These are phyloP conservation scores for Caenorhabditis remanei DNA, from an alignment of 1,140 invertebrate genomes.

Conservation along the genomic window DNA sequence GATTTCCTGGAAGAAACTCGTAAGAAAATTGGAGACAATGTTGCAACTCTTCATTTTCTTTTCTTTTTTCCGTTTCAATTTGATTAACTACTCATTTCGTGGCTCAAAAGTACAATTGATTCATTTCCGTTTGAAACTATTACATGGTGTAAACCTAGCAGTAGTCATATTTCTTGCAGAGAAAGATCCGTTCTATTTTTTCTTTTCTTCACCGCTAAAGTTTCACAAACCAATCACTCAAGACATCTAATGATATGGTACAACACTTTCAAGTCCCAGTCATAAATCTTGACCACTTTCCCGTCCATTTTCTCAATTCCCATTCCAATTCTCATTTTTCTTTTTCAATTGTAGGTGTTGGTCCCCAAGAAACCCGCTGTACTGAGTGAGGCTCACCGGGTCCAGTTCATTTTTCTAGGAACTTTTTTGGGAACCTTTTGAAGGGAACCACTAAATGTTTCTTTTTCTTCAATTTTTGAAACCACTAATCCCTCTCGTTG, in stretches of 20 bases:
- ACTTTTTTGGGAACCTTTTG: neutral
- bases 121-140: constrained; percentile 10
- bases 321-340: constrained; percentile 41
- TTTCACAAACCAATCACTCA: neutral
- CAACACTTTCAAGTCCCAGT: neutral
- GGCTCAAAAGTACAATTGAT: constrained; percentile 20
- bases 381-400: neutral
- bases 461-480: neutral
- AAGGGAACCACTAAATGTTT: constrained; percentile 2
- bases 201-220: neutral
- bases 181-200: neutral
- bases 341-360: constrained; percentile 38
- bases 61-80: constrained; percentile 19
- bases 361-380: neutral
- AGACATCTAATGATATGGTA: constrained; percentile 13
- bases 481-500: neutral
- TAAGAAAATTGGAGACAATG: constrained; percentile 11
- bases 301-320: neutral
- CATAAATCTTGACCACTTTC: constrained; percentile 49
- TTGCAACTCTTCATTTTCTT: constrained; percentile 37
- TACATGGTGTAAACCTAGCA: neutral
- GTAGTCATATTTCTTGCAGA: neutral
- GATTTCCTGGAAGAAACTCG: constrained; percentile 34
- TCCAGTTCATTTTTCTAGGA: constrained; percentile 24
- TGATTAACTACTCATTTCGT: constrained; percentile 37